Evolutionary conservation across 2,888 invertebrate genomes (phyloP).

Genomic region (Nezara viridula): DNA sequence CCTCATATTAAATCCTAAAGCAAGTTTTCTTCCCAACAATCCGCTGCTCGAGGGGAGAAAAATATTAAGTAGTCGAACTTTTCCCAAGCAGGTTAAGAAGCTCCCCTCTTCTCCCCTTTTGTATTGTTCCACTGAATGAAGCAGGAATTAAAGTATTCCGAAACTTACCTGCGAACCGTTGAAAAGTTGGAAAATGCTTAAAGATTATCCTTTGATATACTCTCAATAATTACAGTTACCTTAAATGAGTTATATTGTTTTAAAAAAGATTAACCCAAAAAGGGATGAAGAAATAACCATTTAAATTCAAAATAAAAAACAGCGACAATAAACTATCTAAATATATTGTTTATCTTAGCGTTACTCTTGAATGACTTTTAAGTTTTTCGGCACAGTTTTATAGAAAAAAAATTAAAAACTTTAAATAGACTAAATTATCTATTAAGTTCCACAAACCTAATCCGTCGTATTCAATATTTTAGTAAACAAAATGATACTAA

Average conservation of each 20-base stretch:
- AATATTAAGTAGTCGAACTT: constrained; percentile 59
- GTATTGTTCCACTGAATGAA: constrained; percentile 54
- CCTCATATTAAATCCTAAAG: constrained; percentile 59
- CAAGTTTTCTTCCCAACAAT: constrained; percentile 53
- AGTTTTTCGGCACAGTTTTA: no score
- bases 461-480: no score
- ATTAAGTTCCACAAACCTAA: no score
- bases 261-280: not conserved
- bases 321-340: no score
- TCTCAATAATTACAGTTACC: constrained; percentile 26
- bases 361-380: no score
- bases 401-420: no score
- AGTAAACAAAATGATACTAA: no score
- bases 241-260: constrained; percentile 18
- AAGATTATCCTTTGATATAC: constrained; percentile 45
- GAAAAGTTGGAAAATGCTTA: constrained; percentile 12
- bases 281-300: no score
- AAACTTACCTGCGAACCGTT: constrained; percentile 43
- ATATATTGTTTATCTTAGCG: no score
- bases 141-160: constrained; percentile 58
- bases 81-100: constrained; percentile 58
- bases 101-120: constrained; percentile 3
- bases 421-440: no score
- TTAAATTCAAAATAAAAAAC: no score
- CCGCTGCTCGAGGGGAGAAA: constrained; percentile 47